Evolutionary conservation across 2,888 invertebrate genomes (phyloP), one percentile per base, ranked within the genome.

Genomic region (Criorhina ranunculi): DNA sequence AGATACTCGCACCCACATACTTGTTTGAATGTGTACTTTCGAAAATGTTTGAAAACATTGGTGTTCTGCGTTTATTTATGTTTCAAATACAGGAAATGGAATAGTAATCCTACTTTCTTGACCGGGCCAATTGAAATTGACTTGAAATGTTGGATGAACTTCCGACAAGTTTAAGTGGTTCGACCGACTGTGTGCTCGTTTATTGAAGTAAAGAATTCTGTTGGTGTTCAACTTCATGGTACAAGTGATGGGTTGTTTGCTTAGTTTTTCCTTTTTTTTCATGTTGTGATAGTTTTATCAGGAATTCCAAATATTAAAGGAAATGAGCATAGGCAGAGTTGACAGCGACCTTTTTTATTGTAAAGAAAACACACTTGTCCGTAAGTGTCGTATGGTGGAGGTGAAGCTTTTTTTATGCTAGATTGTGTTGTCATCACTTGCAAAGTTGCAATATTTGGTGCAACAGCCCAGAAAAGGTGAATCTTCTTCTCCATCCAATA

Each of bases 151-250:
- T 24, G 9, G 29, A 60, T 42, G 5, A 29, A 40, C 42, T 60
- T 60, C 42, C 42, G 60, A 60, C 60, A 60, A 42, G 5, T 60
- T 44, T 31, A 44, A 44, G 60, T 60, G 37, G 42, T 60, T 1
- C 24, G 24, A 11, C 9, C 40, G 40, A 17, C 40, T 60, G 29
- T 9, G 15, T 42, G 15, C 6, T 44, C 29, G 7, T 35, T 55
- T 55, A 9, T 35, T 6, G 11, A 35, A 6, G 19, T 3, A 24
- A 24, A 4, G 4, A 35, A 55, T 55, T 35, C 19, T 2, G 55
- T 35, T 55, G n/a, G 17, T 55, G 53, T 35, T 17, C 6, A 7
- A 12, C 29, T 51, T 6, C 3, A 12, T 31, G 53, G 12, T 31
- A 53, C 31, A 9, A 53, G 31, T 53, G 53, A 53, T 53, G 31